These are phyloP conservation scores for Sebastiscus albofasciatus DNA, from an alignment of 2,797 vertebrate species.

Conservation along the genomic window DNA sequence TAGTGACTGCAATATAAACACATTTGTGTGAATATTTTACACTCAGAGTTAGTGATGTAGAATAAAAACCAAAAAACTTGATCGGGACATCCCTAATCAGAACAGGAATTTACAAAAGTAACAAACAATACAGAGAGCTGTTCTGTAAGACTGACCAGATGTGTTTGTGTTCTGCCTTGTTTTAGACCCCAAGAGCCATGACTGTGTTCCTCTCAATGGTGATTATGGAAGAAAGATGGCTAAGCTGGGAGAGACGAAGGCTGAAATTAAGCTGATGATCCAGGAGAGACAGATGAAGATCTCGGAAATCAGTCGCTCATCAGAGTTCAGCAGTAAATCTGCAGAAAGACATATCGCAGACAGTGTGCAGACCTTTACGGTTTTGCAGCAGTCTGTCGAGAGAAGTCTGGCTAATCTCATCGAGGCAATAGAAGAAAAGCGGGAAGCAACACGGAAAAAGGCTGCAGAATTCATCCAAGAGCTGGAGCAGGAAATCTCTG, in stretches of 20 bases:
- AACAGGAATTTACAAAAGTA: neutral
- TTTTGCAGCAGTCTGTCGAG: neutral
- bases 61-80: neutral
- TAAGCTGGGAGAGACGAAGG: neutral
- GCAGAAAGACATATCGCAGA: conserved; percentile 20
- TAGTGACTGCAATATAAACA: too few species aligned
- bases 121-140: neutral
- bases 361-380: neutral
- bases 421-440: neutral
- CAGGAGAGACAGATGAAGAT: conserved; percentile 39
- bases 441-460: neutral
- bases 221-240: conserved; percentile 1
- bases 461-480: neutral
- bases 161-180: neutral
- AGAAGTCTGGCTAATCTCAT: neutral
- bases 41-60: too few species aligned
- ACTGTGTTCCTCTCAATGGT: neutral
- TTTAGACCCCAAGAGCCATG: conserved; percentile 3
- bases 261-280: conserved; percentile 13
- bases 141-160: neutral
- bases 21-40: too few species aligned
- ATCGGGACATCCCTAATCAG: neutral
- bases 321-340: conserved; percentile 28
- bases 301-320: conserved; percentile 11
- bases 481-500: conserved; percentile 19